A percentile compares a stretch with the other conserved stretches of the same genome.
Evolutionary conservation across 2,113 vertebrate genomes (phyloP).

Genomic region (Callospermophilus lateralis): DNA sequence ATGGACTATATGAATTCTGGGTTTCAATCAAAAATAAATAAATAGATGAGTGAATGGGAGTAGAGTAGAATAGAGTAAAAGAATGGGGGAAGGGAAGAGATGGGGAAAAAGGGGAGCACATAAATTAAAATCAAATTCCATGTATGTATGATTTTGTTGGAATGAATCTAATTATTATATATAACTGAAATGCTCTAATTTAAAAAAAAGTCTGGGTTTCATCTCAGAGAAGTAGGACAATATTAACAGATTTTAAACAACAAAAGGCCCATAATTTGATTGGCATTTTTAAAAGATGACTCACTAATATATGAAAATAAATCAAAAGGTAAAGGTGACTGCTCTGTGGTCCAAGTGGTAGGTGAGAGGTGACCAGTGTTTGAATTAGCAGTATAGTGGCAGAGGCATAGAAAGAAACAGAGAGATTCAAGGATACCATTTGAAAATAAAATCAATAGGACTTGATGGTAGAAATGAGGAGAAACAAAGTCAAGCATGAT

Average conservation of each 20-base stretch:
- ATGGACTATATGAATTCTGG: not conserved
- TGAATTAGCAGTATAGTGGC: not conserved
- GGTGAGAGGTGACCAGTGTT: not conserved
- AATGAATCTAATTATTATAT: too few species aligned
- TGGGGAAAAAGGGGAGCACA: too few species aligned
- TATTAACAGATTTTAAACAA: not conserved
- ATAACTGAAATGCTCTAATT: too few species aligned
- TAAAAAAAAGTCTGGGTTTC: not conserved
- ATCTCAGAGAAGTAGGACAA: not conserved
- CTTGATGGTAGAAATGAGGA: not conserved
- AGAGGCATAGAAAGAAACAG: not conserved
- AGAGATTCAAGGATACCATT: not conserved
- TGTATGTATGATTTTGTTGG: too few species aligned
- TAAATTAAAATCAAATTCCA: too few species aligned
- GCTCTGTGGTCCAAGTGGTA: not conserved
- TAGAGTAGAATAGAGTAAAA: too few species aligned
- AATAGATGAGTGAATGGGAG: too few species aligned
- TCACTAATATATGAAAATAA: not conserved
- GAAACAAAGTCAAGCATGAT: not conserved
- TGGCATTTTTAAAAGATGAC: not conserved
- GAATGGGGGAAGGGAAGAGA: too few species aligned
- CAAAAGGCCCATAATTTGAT: not conserved
- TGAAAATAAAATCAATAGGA: not conserved
- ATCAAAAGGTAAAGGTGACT: not conserved
- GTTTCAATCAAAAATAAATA: not conserved